These are phyloP conservation scores for Panopea generosa DNA, from an alignment of 2,888 invertebrate species.

Conservation along the genomic window DNA sequence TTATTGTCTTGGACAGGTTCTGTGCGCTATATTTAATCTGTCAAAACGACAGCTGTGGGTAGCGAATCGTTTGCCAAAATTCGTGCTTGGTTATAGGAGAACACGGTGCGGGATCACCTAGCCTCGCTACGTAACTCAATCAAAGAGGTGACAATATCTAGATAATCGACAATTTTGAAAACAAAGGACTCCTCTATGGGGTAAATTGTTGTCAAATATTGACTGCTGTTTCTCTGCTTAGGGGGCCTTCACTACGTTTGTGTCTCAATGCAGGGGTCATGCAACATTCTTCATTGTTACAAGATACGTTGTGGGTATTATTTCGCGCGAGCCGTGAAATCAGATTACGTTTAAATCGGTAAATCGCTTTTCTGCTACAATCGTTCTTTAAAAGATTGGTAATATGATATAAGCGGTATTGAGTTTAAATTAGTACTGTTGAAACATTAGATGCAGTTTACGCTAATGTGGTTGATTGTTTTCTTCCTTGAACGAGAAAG, in stretches of 20 bases:
- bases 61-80: not conserved
- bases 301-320: not conserved
- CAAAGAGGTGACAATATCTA: no score
- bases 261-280: constrained; percentile 1
- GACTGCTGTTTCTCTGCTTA: not conserved
- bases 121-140: not conserved
- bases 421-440: constrained; percentile 23
- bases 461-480: not conserved
- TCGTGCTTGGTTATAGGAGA: not conserved
- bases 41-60: constrained; percentile 1
- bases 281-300: not conserved
- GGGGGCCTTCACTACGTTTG: not conserved
- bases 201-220: not conserved
- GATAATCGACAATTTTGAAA: no score
- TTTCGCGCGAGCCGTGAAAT: constrained; percentile 10
- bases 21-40: constrained; percentile 4
- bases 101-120: not conserved
- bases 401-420: constrained; percentile 14
- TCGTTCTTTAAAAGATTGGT: constrained; percentile 3
- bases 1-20: no score
- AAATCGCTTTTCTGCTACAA: constrained; percentile 43
- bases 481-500: constrained; percentile 5
- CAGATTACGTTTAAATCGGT: constrained; percentile 29
- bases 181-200: not conserved
- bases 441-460: constrained; percentile 4